Percentiles rank a stretch among this genome's conserved stretches.
These are phyloP conservation scores for Chironomus striatipennis DNA, from an alignment of 1,140 invertebrate genomes.

Conservation along the genomic window DNA sequence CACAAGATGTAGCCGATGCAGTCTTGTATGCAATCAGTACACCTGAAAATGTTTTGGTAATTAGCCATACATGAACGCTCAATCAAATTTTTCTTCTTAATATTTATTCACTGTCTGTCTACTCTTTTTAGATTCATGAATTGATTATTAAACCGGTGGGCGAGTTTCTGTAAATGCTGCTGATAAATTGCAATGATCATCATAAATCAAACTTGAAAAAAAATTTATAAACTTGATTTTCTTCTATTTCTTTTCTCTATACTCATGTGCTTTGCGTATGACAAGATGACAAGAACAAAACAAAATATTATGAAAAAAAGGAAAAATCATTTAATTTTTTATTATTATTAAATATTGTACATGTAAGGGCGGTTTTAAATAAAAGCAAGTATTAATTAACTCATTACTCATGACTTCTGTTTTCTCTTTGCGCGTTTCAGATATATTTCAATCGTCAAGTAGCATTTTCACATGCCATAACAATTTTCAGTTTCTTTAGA, in stretches of 20 bases:
- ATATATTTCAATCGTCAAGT: slow-evolving; percentile 1
- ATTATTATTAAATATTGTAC: not conserved
- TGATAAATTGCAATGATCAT: not conserved
- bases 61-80: not conserved
- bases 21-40: slow-evolving; percentile 41
- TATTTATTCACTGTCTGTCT: not conserved
- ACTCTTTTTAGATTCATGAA: slow-evolving; percentile 24
- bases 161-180: slow-evolving; percentile 25
- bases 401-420: not conserved
- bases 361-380: slow-evolving; percentile 6
- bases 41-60: slow-evolving; percentile 36
- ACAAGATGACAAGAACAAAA: no score
- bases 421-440: not conserved
- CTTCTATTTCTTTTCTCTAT: not conserved
- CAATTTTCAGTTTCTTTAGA: no score
- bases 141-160: slow-evolving; percentile 26
- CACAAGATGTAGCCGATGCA: slow-evolving; percentile 40
- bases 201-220: not conserved
- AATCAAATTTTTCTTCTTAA: not conserved
- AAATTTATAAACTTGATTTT: not conserved
- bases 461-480: not conserved
- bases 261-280: not conserved
- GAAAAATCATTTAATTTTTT: not conserved
- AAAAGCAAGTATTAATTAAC: slow-evolving; percentile 15
- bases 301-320: not conserved